Percentiles rank a stretch among this genome's conserved stretches.
Conservation (phyloP, 2,797 vertebrate species). For the Leuciscus waleckii region DNA sequence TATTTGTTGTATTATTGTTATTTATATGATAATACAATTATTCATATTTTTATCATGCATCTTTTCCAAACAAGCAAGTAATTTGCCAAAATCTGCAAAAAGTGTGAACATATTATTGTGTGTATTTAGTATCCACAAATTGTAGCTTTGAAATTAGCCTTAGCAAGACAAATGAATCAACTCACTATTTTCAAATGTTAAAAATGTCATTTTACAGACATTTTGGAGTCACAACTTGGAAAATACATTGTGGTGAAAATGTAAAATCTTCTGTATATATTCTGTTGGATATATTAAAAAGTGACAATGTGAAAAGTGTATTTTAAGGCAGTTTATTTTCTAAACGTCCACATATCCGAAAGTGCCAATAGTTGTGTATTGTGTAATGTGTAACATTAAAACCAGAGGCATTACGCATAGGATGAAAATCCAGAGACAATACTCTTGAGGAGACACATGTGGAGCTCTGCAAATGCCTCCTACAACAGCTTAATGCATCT, state of each 20-base stretch:
- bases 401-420: slow-evolving; percentile 9
- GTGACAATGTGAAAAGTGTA: background rate
- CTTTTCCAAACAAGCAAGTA: background rate
- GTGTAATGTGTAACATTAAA: slow-evolving; percentile 1
- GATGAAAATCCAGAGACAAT: slow-evolving; percentile 30
- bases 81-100: background rate
- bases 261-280: background rate
- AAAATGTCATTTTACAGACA: background rate
- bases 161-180: background rate
- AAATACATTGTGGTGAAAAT: background rate
- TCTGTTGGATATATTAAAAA: background rate
- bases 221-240: background rate
- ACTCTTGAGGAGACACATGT: slow-evolving; percentile 34
- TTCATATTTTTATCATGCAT: background rate
- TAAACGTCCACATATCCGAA: background rate
- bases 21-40: background rate
- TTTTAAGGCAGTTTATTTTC: background rate
- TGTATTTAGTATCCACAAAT: background rate
- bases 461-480: slow-evolving; percentile 26
- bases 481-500: slow-evolving; percentile 45
- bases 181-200: background rate
- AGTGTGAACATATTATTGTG: background rate
- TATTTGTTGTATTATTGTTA: background rate
- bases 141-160: background rate
- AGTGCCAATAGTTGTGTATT: background rate